Base-by-base conservation (phyloP, 1,140 invertebrate species). In the Frieseomelitta varia region DNA sequence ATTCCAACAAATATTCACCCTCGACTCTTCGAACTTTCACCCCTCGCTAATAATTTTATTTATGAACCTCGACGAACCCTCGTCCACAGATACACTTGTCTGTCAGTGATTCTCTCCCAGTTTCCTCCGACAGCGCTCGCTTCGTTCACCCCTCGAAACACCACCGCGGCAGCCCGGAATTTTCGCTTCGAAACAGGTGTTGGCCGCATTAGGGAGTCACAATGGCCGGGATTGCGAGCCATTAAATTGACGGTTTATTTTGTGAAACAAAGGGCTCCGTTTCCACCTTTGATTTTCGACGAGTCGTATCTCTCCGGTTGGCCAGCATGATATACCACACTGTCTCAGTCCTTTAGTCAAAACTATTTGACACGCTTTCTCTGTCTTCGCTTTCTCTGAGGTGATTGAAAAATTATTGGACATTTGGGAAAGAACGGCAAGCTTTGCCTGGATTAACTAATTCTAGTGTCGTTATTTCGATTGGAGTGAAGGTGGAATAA, bases 111-210 rank as follows among this genome's bases (percentile, higher is more conserved):
- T 47, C 61, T 27, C 8, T 24, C 6, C 51, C 56, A 71, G 69
- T 72, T 84, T 15, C 77, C 65, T 65, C n/a, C 73, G 58, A 68
- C 12, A 19, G 39, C 39, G 14, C 27, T 14, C 79, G 55, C 27
- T 80, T 73, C 39, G 30, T 61, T 73, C 68, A 47, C 24, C 68
- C 51, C 68, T 63, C n/a, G 55, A 75, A 87, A 79, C 53, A 63
- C 34, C 34, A 21, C 39, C 39, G 51, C 39, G 30, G 19, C 58
- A 72, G 55, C 61, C 79, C 34, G 34, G 80, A 53, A 84, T 79
- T 84, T 85, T 75, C 67, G 8, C 39, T 47, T 47, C 72, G n/a
- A 75, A 87, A 87, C 77, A 87, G 72, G 81, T 77, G 81, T 80
- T 73, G 77, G 74, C 67, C 24, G 55, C n/a, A 30, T 79, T 87